Evolutionary conservation across 2,113 vertebrate species (phyloP), one percentile per base, ranked within the genome.

Genomic region (Alosa alosa): DNA sequence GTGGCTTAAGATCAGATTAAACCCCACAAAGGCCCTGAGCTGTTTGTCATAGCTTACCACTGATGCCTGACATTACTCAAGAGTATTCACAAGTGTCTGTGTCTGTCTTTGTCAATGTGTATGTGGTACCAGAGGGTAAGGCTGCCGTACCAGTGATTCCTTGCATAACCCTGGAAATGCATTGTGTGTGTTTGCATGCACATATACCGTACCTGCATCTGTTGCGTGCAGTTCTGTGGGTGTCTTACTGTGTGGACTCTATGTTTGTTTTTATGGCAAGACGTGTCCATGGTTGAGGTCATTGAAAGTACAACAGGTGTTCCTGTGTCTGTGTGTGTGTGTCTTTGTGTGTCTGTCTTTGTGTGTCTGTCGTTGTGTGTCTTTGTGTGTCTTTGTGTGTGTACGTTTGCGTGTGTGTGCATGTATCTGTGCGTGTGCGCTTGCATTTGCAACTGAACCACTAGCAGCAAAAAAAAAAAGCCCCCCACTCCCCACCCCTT

Each of bases 221-320:
- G 25, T 90, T 49, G 91, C 87, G 78, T 85, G 87, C 87, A 90
- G 75, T 88, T 39, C 81, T 91, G 86, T 88, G 88, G 86, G 87
- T 87, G 81, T 86, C 36, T 44, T 25, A 84, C 18, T 82, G 7
- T 11, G 31, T 41, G 47, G 7, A 49, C 47, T 49, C 31, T 72
- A 31, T 31, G n/a, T 25, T 36, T 36, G 25, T 9, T 10, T 72
- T 6, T 68, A 68, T 9, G 15, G 31, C 72, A 41, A 13, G 3
- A 39, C 10, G 36, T 78, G 72, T 39, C 3, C 25, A 15, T 31
- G 31, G 31, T 39, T 78, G 72, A 78, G 72, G 72, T 78, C 72
- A 39, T 13, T 36, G 64, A 72, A 57, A 57, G 60, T 64, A 20
- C n/a, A 20, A 64, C 57, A 11, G 8, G 6, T 75, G 68, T 75